Conservation (phyloP, 2,113 vertebrate genomes). For the Chloroceryle aenea region DNA sequence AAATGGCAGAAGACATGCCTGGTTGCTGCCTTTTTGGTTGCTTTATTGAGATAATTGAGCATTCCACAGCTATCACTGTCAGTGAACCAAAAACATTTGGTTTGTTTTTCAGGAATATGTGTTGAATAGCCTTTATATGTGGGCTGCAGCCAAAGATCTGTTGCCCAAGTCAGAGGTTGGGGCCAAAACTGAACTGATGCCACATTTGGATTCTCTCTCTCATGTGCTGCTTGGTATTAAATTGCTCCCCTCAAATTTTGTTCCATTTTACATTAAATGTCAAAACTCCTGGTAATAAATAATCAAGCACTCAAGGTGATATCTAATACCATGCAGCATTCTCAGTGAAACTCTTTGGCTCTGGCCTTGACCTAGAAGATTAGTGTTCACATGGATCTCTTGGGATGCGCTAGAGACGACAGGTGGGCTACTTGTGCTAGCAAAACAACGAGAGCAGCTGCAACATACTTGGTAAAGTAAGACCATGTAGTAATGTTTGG, state of each 20-base stretch:
- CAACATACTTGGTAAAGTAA: neutral
- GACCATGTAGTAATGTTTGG: neutral
- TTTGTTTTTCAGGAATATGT: neutral
- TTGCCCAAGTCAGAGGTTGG: neutral
- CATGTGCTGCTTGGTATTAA: neutral
- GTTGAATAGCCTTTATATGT: accelerated
- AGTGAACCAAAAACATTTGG: neutral
- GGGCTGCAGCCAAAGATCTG: neutral
- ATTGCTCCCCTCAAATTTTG: neutral
- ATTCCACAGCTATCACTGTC: neutral
- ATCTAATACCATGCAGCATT: neutral
- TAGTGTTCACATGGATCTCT: neutral
- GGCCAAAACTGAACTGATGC: neutral
- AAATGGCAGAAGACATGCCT: neutral
- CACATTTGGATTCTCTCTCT: neutral
- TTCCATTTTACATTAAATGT: neutral
- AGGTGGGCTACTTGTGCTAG: neutral
- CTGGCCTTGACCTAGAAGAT: neutral
- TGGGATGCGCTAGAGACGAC: neutral
- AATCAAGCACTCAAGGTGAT: neutral
- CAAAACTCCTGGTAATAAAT: neutral
- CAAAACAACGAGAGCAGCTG: neutral
- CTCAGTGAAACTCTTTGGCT: neutral
- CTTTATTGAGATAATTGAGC: neutral
- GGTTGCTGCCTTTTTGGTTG: neutral